These are phyloP conservation scores for Prosapia bicincta DNA, from an alignment of 2,888 invertebrate genomes.

Conservation along the genomic window DNA sequence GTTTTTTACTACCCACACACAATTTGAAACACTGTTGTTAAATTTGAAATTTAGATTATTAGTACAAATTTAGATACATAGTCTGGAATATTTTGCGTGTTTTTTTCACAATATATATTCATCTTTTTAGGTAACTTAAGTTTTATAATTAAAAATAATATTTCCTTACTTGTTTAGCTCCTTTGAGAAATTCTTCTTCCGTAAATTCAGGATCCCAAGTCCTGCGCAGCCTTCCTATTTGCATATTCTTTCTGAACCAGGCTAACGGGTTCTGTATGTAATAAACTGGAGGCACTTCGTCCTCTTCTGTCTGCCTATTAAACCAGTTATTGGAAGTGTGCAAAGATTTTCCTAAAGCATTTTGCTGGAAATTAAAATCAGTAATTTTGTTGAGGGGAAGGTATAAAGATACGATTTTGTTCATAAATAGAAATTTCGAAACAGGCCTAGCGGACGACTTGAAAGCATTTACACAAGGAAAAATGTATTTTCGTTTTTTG, in stretches of 20 bases:
- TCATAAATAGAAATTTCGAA: background rate
- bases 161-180: constrained; percentile 33
- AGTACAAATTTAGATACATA: no score
- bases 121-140: no score
- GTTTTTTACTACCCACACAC: no score
- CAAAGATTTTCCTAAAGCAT: background rate
- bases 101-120: no score
- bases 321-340: background rate
- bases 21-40: no score
- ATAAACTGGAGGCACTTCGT: background rate
- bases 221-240: constrained; percentile 30
- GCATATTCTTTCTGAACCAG: constrained; percentile 33
- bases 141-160: no score
- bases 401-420: no score
- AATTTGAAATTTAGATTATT: no score
- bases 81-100: no score
- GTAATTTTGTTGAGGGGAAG: no score
- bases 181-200: constrained; percentile 33
- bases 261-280: constrained; percentile 34
- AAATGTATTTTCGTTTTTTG: background rate
- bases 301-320: background rate
- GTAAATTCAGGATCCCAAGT: constrained; percentile 32
- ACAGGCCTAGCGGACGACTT: background rate
- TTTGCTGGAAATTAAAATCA: no score
- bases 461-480: background rate